Base-by-base conservation (phyloP, 2,113 vertebrate genomes). In the Tamias sibiricus region DNA sequence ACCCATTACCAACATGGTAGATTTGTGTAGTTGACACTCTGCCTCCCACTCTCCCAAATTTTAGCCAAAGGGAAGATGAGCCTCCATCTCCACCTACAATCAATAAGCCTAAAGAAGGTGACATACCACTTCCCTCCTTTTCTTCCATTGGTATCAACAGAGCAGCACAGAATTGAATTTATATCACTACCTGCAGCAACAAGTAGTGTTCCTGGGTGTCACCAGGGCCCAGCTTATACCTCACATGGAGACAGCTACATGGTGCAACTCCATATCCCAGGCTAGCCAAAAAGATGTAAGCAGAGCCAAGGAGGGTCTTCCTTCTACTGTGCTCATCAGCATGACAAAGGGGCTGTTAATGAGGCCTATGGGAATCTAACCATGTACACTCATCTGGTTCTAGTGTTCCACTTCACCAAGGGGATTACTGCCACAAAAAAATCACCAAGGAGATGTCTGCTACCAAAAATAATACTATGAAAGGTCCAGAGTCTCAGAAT, bases 131-230 rank as follows among this genome's bases (percentile, higher is more conserved):
- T 40, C 8, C 4, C 52, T 68, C n/a, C 42, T 24, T 72, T 37
- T 0, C 1, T 5, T 75, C 35, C 49, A 79, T 8, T 1, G 17
- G 10, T 20, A 37, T 72, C 16, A 35, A 1, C 1, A 26, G 42
- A 19, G 42, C 24, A 68, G 10, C 74, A 57, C 1, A 19, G 64
- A 40, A 35, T 7, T 69, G 52, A 79, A 54, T 87, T 87, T 82
- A 68, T 57, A 59, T 13, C 42, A n/a, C 20, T 17, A 79, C 49
- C 68, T 42, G 5, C 22, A 42, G 59, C 68, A 93, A 52, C 10
- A 81, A 40, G 32, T n/a, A 24, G 22, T n/a, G 11, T 62, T 49
- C 22, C 44, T 54, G 35, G 37, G 62, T 76, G 17, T 44, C 30
- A 86, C 59, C 49, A 87, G 24, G 74, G 10, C 14, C 66, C 66